These are phyloP conservation scores for Parazoanthus atlanticus DNA, from an alignment of 92 coral and sea anemone species.

Conservation along the genomic window DNA sequence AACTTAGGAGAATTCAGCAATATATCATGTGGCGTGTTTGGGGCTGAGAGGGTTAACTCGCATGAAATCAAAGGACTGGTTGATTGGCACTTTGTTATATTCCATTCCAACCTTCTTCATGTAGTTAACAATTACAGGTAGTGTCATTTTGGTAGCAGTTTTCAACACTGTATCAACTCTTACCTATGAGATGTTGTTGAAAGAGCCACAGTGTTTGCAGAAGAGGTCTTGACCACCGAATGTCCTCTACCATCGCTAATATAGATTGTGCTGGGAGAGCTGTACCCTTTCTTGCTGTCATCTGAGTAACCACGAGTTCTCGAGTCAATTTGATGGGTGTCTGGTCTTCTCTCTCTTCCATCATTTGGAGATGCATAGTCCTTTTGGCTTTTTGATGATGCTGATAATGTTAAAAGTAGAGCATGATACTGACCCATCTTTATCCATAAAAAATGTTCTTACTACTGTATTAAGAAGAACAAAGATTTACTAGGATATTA, in stretches of 20 bases:
- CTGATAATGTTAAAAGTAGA: neutral
- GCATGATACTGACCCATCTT: too few species aligned
- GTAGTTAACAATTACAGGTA: too few species aligned
- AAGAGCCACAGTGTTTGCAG: constrained; percentile 90
- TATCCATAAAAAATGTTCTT: too few species aligned
- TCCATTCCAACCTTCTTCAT: too few species aligned
- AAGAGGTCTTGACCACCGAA: constrained; percentile 85
- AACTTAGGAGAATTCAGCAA: too few species aligned
- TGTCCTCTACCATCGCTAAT: constrained; percentile 71
- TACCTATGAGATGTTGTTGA: constrained; percentile 89
- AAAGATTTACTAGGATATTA: neutral
- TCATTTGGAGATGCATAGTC: constrained; percentile 28
- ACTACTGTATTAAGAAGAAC: too few species aligned
- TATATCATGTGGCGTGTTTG: too few species aligned
- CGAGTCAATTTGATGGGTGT: constrained; percentile 28
- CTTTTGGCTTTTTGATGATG: constrained; percentile 16
- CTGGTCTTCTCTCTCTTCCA: constrained; percentile 44
- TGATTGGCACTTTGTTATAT: too few species aligned
- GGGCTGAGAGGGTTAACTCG: too few species aligned
- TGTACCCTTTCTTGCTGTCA: constrained; percentile 67
- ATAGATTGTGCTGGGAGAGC: constrained; percentile 38
- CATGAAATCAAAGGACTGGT: too few species aligned
- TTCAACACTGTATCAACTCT: neutral
- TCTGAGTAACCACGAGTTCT: constrained; percentile 27
- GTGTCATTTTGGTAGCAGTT: too few species aligned